phyloP scores from a whole-genome alignment of 2,888 invertebrate species.

The Anaspis maculata region DNA sequence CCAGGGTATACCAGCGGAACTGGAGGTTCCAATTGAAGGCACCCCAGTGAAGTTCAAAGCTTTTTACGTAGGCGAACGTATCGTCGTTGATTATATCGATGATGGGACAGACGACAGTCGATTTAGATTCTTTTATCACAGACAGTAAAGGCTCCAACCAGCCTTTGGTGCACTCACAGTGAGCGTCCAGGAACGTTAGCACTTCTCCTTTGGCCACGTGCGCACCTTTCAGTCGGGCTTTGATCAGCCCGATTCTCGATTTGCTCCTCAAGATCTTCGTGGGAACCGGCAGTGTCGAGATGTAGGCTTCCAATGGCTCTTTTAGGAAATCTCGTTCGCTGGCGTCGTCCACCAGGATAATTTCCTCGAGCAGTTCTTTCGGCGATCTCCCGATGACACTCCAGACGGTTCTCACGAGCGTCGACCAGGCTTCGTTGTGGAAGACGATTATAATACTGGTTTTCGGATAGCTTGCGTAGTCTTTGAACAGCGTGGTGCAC shows the following conservation, averaged over 20 bases:
- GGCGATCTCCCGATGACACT: constrained; percentile 90
- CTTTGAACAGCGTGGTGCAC: constrained; percentile 52
- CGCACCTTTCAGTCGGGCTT: constrained; percentile 75
- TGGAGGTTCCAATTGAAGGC: constrained; percentile 98
- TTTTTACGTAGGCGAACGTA: constrained; percentile 89
- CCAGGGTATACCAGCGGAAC: constrained; percentile 73
- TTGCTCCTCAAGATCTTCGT: constrained; percentile 58
- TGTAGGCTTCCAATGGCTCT: constrained; percentile 58
- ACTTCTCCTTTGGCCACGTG: constrained; percentile 62
- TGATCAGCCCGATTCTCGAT: constrained; percentile 67
- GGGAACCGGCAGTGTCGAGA: constrained; percentile 52
- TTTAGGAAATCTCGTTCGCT: constrained; percentile 69
- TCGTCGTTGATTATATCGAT: constrained; percentile 95
- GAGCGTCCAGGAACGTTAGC: constrained; percentile 86
- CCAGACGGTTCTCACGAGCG: constrained; percentile 87
- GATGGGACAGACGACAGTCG: constrained; percentile 69
- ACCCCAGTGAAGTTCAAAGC: constrained; percentile 95
- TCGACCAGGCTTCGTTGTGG: constrained; percentile 99
- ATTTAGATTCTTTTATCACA: constrained; percentile 50
- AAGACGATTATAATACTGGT: constrained; percentile 94
- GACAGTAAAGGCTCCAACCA: constrained; percentile 53
- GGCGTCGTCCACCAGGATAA: constrained; percentile 83
- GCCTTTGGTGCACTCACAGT: constrained; percentile 82
- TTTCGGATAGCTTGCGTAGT: constrained; percentile 61
- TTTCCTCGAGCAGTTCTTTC: constrained; percentile 63